Conservation (phyloP, 2,888 invertebrate species). For the Sphaerophoria taeniata region DNA sequence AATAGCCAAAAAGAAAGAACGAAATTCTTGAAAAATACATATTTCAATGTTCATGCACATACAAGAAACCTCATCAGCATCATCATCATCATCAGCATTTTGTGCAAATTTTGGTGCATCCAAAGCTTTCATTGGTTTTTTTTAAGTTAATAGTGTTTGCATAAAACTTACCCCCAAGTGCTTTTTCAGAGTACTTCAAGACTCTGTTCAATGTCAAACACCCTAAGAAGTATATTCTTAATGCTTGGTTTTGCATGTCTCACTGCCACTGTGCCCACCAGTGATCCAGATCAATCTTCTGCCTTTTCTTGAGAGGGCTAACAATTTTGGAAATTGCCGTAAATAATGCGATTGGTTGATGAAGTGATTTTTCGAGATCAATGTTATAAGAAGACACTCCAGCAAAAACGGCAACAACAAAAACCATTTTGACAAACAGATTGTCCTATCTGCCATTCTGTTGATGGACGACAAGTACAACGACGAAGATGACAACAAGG, state of each 20-base stretch:
- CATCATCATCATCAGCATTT: conserved; percentile 25
- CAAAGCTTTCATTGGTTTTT: conserved; percentile 39
- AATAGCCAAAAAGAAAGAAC: not conserved
- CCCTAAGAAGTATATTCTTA: conserved; percentile 50
- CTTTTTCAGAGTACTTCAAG: not conserved
- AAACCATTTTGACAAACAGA: not conserved
- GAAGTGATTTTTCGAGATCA: conserved; percentile 59
- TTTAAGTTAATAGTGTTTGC: conserved; percentile 65
- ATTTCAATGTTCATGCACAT: conserved; percentile 47
- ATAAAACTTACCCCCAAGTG: conserved; percentile 42
- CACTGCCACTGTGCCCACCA: not conserved
- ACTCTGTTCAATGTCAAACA: conserved; percentile 39
- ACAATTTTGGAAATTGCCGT: conserved; percentile 47
- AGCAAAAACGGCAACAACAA: conserved; percentile 9
- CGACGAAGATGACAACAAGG: not conserved
- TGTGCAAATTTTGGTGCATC: conserved; percentile 56
- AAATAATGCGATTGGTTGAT: conserved; percentile 65
- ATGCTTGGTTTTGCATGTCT: not conserved
- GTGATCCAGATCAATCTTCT: conserved; percentile 55
- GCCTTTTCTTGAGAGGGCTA: conserved; percentile 6
- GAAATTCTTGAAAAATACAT: conserved; percentile 33
- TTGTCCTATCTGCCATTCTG: conserved; percentile 20
- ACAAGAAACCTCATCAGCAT: not conserved
- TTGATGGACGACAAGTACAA: not conserved
- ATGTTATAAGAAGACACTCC: not conserved